These are phyloP conservation scores for Notocelia uddmanniana DNA, from an alignment of 2,888 invertebrate genomes.

Conservation along the genomic window DNA sequence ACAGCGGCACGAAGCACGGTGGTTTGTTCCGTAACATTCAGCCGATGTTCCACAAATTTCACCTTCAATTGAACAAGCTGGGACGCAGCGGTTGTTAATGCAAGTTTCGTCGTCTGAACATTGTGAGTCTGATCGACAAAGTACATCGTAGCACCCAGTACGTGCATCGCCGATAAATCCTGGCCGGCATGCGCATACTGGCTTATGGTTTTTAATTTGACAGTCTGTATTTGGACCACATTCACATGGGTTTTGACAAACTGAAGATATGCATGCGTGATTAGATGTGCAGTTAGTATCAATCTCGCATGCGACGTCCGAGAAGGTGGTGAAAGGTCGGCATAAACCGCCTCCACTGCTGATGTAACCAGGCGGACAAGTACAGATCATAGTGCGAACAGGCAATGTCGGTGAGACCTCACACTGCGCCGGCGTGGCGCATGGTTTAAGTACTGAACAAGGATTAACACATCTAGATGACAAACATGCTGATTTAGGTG, in stretches of 20 bases:
- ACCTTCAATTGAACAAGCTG: constrained; percentile 90
- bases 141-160: constrained; percentile 91
- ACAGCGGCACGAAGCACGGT: constrained; percentile 94
- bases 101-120: constrained; percentile 94
- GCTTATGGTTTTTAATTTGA: constrained; percentile 93
- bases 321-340: constrained; percentile 88
- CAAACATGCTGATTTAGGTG: constrained; percentile 92
- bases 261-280: constrained; percentile 91
- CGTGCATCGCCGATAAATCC: constrained; percentile 95
- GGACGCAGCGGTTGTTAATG: constrained; percentile 92
- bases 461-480: constrained; percentile 94
- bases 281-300: constrained; percentile 92
- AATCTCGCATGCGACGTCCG: constrained; percentile 88
- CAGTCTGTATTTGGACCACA: constrained; percentile 95
- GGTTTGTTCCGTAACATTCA: constrained; percentile 92
- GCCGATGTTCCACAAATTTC: constrained; percentile 91
- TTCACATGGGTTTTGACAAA: constrained; percentile 94
- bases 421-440: constrained; percentile 92
- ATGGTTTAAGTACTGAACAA: constrained; percentile 91
- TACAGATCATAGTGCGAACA: constrained; percentile 95
- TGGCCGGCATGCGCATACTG: constrained; percentile 93
- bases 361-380: constrained; percentile 95
- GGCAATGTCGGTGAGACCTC: constrained; percentile 93
- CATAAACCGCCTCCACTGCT: constrained; percentile 94
- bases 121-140: constrained; percentile 90